Evolutionary conservation across 2,888 invertebrate species (phyloP).

Genomic region (Microdon myrmicae): DNA sequence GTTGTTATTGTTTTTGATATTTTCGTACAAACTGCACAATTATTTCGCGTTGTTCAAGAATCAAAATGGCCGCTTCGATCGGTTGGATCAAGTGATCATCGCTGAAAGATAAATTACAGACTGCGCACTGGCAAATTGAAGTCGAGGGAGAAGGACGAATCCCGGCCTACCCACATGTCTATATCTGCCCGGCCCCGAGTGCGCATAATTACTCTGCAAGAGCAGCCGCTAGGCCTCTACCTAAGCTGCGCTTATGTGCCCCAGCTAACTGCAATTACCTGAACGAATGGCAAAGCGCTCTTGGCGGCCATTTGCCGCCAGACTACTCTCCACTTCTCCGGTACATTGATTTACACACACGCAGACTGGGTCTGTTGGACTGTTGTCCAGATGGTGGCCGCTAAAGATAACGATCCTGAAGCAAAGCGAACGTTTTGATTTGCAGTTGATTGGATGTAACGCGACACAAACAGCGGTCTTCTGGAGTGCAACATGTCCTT

Average conservation of each 20-base stretch:
- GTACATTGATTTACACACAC: conserved; percentile 4
- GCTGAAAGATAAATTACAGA: conserved; percentile 47
- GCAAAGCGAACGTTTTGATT: conserved; percentile 47
- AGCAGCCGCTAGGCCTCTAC: conserved; percentile 46
- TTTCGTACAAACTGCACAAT: conserved; percentile 44
- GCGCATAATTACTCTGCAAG: conserved; percentile 44
- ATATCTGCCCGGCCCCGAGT: not conserved
- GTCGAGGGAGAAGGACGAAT: conserved; percentile 45
- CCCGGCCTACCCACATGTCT: too few relatives aligned
- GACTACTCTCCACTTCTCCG: conserved; percentile 23
- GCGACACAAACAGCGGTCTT: too few relatives aligned
- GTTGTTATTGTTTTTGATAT: conserved; percentile 1
- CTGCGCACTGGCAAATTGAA: conserved; percentile 29
- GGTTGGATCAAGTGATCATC: conserved; percentile 47
- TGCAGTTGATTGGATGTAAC: conserved; percentile 38
- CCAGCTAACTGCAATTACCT: conserved; percentile 43
- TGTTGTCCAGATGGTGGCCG: conserved; percentile 30
- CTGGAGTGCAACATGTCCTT: too few relatives aligned
- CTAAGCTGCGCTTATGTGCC: conserved; percentile 46
- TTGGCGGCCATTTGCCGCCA: conserved; percentile 46
- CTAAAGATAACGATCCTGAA: conserved; percentile 16
- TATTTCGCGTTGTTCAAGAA: conserved; percentile 28
- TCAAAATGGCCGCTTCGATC: conserved; percentile 52
- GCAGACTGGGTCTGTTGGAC: not conserved
- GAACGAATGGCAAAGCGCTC: conserved; percentile 40